These are phyloP conservation scores for Gila robusta DNA, from an alignment of 2,797 vertebrate species.

Conservation along the genomic window DNA sequence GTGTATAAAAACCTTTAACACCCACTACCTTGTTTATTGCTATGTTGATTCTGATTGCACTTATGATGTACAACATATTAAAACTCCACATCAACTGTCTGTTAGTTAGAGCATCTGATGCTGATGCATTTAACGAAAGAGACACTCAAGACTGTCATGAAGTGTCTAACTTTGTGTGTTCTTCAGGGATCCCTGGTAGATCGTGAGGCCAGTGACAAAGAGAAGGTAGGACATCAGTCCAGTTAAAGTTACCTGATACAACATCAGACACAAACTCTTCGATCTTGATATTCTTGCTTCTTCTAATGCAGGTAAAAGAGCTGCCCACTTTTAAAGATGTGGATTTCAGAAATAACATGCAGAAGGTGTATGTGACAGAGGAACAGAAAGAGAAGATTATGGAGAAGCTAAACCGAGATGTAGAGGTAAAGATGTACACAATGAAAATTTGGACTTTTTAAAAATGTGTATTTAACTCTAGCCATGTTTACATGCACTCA, in stretches of 20 bases:
- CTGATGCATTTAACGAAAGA: not conserved
- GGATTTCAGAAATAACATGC: slow-evolving; percentile 95
- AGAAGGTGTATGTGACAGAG: slow-evolving; percentile 92
- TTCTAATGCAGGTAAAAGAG: slow-evolving; percentile 85
- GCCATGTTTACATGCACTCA: not conserved
- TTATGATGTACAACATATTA: not conserved
- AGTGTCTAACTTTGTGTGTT: not conserved
- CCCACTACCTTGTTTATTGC: not conserved
- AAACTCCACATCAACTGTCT: not conserved
- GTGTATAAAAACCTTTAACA: not conserved
- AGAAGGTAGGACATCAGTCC: slow-evolving; percentile 81
- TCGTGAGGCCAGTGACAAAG: slow-evolving; percentile 95
- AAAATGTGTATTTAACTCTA: not conserved
- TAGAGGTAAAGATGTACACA: slow-evolving; percentile 79
- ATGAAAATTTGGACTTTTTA: not conserved
- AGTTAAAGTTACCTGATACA: not conserved
- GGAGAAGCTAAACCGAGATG: slow-evolving; percentile 92
- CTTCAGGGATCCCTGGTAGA: slow-evolving; percentile 91
- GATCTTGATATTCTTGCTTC: not conserved
- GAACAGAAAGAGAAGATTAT: slow-evolving; percentile 90
- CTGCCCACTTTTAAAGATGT: slow-evolving; percentile 94
- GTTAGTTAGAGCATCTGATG: not conserved
- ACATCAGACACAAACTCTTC: not conserved
- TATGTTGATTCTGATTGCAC: not conserved
- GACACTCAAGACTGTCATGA: not conserved